Evolutionary conservation across 30 jellyfish, hydroid and myxozoan species (phyloP).

Genomic region (Pelagia noctiluca): DNA sequence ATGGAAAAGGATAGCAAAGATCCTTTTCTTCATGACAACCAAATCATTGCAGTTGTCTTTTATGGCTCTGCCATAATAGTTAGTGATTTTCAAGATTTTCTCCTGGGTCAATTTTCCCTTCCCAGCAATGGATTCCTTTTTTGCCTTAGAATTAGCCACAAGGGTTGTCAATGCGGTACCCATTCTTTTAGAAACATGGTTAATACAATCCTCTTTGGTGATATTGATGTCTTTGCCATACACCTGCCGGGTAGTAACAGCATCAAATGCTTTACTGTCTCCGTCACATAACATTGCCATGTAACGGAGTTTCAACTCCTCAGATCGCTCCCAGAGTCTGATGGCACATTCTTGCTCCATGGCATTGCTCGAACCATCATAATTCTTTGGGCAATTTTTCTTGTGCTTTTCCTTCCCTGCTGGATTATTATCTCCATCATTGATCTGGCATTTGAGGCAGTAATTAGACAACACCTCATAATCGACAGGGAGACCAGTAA

Average conservation of each 20-base stretch:
- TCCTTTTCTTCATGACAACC: too few relatives aligned
- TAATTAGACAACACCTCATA: conserved; percentile 8
- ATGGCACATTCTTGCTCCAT: conserved; percentile 44
- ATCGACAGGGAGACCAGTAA: neutral
- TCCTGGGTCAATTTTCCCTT: too few relatives aligned
- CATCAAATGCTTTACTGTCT: conserved; percentile 47
- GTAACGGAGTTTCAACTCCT: conserved; percentile 16
- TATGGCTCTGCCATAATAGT: too few relatives aligned
- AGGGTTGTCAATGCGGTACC: conserved; percentile 27
- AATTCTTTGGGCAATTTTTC: conserved; percentile 12
- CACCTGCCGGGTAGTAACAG: neutral
- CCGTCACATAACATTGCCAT: conserved; percentile 51
- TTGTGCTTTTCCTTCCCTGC: conserved; percentile 16
- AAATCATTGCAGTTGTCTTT: too few relatives aligned
- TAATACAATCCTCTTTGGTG: too few relatives aligned
- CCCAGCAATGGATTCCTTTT: too few relatives aligned
- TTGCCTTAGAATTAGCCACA: too few relatives aligned
- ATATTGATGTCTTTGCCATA: neutral
- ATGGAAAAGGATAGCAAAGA: too few relatives aligned
- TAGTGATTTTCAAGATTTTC: too few relatives aligned
- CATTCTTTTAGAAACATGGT: too few relatives aligned
- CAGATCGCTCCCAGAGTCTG: conserved; percentile 39
- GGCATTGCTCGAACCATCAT: conserved; percentile 29
- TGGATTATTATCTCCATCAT: neutral
- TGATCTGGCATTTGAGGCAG: neutral